Evolutionary conservation across 2,888 invertebrate genomes (phyloP).

Genomic region (Acronicta psi): DNA sequence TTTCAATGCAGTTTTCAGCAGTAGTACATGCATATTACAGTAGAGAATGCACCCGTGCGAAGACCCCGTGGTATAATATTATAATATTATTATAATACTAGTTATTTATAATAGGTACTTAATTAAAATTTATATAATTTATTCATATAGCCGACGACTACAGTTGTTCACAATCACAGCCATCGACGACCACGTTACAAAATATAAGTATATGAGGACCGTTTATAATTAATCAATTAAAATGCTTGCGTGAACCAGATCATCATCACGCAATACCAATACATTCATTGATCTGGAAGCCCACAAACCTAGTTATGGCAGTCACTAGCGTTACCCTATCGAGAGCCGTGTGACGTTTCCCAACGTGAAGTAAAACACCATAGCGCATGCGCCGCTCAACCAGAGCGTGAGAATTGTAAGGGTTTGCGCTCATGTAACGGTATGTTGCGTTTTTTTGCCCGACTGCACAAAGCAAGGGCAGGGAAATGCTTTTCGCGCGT

Average conservation of each 20-base stretch:
- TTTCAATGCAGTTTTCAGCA: no score
- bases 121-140: no score
- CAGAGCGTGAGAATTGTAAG: slow-evolving; percentile 49
- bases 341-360: slow-evolving; percentile 37
- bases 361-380: slow-evolving; percentile 35
- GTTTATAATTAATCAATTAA: slow-evolving; percentile 9
- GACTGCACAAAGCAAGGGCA: not conserved
- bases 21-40: no score
- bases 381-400: slow-evolving; percentile 45
- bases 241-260: not conserved
- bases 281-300: slow-evolving; percentile 16
- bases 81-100: no score
- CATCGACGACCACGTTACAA: not conserved
- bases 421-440: slow-evolving; percentile 14
- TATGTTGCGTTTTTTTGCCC: slow-evolving; percentile 21
- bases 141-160: no score
- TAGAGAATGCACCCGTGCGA: no score
- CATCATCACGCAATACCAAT: slow-evolving; percentile 13
- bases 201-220: not conserved
- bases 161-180: no score
- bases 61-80: no score
- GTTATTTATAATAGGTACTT: no score
- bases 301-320: slow-evolving; percentile 27
- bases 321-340: slow-evolving; percentile 3
- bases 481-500: not conserved